These are phyloP conservation scores for Alca torda DNA, from an alignment of 2,797 vertebrate species.

Conservation along the genomic window DNA sequence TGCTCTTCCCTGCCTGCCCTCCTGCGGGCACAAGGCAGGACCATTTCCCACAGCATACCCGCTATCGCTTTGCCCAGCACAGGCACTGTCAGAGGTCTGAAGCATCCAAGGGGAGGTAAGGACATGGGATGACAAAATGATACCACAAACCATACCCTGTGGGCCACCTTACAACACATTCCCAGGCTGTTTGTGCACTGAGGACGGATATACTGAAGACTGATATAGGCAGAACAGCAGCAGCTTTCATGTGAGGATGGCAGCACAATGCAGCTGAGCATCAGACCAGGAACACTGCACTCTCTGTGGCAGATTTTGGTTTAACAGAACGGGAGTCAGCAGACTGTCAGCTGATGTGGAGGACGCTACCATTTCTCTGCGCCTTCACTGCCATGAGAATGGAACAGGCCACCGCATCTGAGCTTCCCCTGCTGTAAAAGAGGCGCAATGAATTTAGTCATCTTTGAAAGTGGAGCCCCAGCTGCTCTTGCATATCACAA, in stretches of 20 bases:
- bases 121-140: not conserved
- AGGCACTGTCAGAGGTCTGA: not conserved
- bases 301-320: not conserved
- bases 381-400: not conserved
- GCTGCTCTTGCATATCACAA: not conserved
- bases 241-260: not conserved
- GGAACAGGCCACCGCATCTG: not conserved
- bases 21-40: not conserved
- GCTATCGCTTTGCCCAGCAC: accelerated
- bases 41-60: not conserved
- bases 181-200: accelerated
- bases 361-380: not conserved
- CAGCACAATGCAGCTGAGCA: not conserved
- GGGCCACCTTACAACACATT: not conserved
- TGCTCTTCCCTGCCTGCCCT: not conserved
- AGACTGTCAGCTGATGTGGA: slow-evolving; percentile 18
- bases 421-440: not conserved
- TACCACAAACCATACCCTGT: not conserved
- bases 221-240: accelerated
- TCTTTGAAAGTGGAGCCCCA: not conserved
- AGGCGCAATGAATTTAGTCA: not conserved
- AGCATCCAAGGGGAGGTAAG: not conserved
- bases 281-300: accelerated
- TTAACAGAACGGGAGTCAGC: not conserved
- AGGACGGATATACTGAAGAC: not conserved